phyloP scores from a whole-genome alignment of 2,797 vertebrate genomes.

The Stomatorhinus walkeri region DNA sequence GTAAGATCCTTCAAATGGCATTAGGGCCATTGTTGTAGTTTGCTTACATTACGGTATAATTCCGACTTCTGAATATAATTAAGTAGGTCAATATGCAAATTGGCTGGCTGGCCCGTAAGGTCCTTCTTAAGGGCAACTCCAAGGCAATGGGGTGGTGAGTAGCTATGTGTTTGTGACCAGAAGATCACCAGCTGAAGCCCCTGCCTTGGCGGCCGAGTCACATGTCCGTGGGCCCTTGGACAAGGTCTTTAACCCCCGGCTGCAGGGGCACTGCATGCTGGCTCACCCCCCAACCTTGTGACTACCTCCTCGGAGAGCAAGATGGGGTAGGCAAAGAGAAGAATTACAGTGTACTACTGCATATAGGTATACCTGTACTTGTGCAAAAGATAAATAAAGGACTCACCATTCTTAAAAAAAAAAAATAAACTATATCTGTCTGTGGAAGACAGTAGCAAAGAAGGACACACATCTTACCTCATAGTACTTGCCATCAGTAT shows the following conservation, averaged over 20 bases:
- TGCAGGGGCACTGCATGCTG: background rate
- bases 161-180: background rate
- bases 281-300: background rate
- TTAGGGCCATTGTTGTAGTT: background rate
- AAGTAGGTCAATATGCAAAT: background rate
- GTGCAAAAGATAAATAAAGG: background rate
- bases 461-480: conserved; percentile 62
- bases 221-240: background rate
- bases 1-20: background rate
- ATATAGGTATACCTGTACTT: background rate
- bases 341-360: background rate
- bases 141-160: background rate
- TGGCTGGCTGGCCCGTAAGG: background rate
- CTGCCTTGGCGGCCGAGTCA: background rate
- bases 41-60: background rate
- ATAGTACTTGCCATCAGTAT: conserved; percentile 88
- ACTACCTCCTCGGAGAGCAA: background rate
- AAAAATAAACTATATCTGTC: background rate
- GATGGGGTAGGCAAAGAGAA: background rate
- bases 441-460: background rate
- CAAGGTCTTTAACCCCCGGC: background rate
- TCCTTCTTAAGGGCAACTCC: background rate
- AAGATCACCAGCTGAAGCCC: background rate
- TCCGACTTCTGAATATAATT: background rate
- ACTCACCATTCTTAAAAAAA: background rate